These are phyloP conservation scores for Scaptomyza pallida DNA, from an alignment of 1,140 invertebrate species.

Conservation along the genomic window DNA sequence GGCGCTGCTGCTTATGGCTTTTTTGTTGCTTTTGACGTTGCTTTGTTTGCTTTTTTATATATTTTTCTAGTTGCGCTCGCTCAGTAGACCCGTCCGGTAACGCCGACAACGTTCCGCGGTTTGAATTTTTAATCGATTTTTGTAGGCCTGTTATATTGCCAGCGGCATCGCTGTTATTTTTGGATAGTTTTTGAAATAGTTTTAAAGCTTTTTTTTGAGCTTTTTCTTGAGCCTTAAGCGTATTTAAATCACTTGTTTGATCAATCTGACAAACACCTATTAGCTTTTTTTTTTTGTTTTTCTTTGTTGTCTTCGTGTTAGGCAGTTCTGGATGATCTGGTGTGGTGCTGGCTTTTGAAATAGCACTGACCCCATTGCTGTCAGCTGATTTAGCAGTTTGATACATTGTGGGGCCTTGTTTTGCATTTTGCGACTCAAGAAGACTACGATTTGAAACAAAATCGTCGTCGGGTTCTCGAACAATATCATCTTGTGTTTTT, in stretches of 20 bases:
- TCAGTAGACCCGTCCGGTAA: slow-evolving; percentile 43
- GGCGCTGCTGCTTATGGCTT: slow-evolving; percentile 30
- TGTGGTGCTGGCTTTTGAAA: neutral
- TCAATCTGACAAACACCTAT: neutral
- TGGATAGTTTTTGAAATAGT: slow-evolving; percentile 63
- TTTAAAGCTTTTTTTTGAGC: slow-evolving; percentile 62
- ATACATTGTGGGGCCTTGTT: neutral
- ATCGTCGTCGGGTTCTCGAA: neutral
- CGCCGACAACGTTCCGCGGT: slow-evolving; percentile 18
- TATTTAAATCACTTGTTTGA: slow-evolving; percentile 8
- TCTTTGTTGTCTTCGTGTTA: slow-evolving; percentile 21
- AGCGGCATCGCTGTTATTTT: slow-evolving; percentile 15
- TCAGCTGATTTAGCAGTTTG: too few species aligned
- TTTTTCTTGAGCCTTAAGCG: slow-evolving; percentile 57
- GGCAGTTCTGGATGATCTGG: neutral
- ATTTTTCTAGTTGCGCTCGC: slow-evolving; percentile 55
- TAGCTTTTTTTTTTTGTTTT: slow-evolving; percentile 46
- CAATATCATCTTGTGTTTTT: neutral
- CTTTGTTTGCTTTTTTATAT: slow-evolving; percentile 68
- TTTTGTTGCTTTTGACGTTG: slow-evolving; percentile 60
- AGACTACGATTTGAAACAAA: neutral
- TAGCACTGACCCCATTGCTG: neutral
- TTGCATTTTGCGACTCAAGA: neutral
- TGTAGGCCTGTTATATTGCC: slow-evolving; percentile 26
- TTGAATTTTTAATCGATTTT: slow-evolving; percentile 48